phyloP scores from a whole-genome alignment of 2,113 vertebrate species.

The Hippopotamus amphibius region DNA sequence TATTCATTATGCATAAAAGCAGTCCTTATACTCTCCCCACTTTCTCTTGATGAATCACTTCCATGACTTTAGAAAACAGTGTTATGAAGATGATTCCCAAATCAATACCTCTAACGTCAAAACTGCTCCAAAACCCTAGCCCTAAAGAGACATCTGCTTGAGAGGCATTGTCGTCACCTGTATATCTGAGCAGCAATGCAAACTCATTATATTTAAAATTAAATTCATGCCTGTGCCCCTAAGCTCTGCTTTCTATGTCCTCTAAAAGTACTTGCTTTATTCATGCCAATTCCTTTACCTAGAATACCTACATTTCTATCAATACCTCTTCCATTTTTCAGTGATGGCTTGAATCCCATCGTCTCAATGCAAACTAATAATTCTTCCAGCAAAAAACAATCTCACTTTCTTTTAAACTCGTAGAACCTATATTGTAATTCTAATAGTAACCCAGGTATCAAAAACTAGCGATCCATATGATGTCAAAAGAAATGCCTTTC shows the following conservation, averaged over 20 bases:
- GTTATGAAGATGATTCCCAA: conserved; percentile 21
- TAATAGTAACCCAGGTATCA: not conserved
- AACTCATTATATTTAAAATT: not conserved
- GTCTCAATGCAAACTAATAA: not conserved
- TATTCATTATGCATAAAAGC: not conserved
- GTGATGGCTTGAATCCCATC: not conserved
- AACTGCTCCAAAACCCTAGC: not conserved
- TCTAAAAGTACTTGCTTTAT: not conserved
- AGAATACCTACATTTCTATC: not conserved
- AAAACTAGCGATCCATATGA: not conserved
- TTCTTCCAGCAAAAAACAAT: not conserved
- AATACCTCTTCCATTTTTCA: not conserved
- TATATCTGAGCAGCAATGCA: not conserved
- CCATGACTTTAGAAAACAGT: not conserved
- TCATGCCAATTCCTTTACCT: not conserved
- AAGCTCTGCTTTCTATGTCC: not conserved
- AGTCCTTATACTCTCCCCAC: not conserved
- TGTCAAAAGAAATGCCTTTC: conserved; percentile 31
- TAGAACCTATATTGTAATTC: conserved; percentile 35
- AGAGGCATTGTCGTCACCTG: not conserved
- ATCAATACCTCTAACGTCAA: not conserved
- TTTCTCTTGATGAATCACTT: not conserved
- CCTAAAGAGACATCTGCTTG: not conserved
- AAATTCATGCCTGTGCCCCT: not conserved
- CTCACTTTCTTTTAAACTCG: conserved; percentile 37